A percentile compares a stretch with the other conserved stretches of the same genome.
phyloP scores from a whole-genome alignment of 2,113 vertebrate species.

The Dasypus novemcinctus region DNA sequence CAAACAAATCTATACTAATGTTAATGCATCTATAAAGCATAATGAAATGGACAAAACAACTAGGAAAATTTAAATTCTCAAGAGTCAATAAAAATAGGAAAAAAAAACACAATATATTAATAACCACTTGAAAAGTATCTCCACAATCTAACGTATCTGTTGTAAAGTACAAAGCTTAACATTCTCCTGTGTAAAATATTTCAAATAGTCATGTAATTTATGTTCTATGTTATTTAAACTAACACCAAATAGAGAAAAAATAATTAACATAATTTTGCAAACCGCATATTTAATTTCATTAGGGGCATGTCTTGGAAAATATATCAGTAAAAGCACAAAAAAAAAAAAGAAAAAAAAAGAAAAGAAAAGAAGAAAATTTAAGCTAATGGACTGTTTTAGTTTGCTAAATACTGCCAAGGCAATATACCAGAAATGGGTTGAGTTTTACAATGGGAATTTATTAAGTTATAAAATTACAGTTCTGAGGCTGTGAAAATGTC shows the following conservation, averaged over 20 bases:
- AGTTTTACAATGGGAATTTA: no score
- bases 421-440: no score
- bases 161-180: background rate
- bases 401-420: no score
- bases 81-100: background rate
- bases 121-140: background rate
- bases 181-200: background rate
- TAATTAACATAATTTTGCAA: background rate
- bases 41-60: background rate
- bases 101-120: background rate
- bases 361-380: no score
- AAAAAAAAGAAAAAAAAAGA: background rate
- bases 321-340: no score
- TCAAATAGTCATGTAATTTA: background rate
- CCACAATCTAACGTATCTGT: background rate
- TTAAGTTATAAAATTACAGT: no score
- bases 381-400: background rate
- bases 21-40: background rate
- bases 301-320: background rate
- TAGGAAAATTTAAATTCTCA: background rate
- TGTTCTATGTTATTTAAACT: background rate
- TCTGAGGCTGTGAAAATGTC: no score
- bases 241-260: background rate
- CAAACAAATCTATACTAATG: background rate
- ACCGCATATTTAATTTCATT: background rate